Base-by-base conservation (phyloP, 2,888 invertebrate species). In the Brachypterus glaber region DNA sequence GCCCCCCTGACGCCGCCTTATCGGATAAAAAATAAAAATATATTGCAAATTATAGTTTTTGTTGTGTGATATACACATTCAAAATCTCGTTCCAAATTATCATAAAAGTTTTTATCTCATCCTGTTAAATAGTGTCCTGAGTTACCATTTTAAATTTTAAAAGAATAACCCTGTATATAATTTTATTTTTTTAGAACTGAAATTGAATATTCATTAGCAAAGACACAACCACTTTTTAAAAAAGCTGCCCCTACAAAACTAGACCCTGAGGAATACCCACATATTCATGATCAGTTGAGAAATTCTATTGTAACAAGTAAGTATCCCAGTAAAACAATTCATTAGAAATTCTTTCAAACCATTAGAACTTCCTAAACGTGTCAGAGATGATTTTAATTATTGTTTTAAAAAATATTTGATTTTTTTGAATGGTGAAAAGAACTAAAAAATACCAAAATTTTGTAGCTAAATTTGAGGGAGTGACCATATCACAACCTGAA, bases 251-350 rank as follows among this genome's bases (percentile, higher is more conserved):
- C 44, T 49, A 66, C 66, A 1, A 67, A 68, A 58, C 27, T 51
- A 8, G 52, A 54, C 41, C 45, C 47, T n/a, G 71, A 77, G 45
- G 72, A 73, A 13, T 91, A 80, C 65, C 93, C 93, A 0, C 83
- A 82, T 64, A 93, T 95, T 0, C 95, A 83, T 60, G 93, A 95
- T 61, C 77, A 79, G 1, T 78, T 83, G 46, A 68, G 78, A 30
- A 72, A 77, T 40, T 50, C 53, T 37, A 51, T 57, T 45, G 48
- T 55, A 30, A 57, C 58, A 31, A 58, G 59, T 58, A 47, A 46
- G 48, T 44, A 24, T 25, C 15, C 34, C 25, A 33, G 4, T 16
- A 9, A 29, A 32, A 33, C 11, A 5, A 18, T 12, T 37, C 37
- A 13, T 4, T 7, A 32, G n/a, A n/a, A n/a, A n/a, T n/a, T n/a